Percentiles rank a stretch among this genome's conserved stretches.
These are phyloP conservation scores for Mormyrops attenuatus DNA, from an alignment of 2,797 vertebrate species.

Conservation along the genomic window DNA sequence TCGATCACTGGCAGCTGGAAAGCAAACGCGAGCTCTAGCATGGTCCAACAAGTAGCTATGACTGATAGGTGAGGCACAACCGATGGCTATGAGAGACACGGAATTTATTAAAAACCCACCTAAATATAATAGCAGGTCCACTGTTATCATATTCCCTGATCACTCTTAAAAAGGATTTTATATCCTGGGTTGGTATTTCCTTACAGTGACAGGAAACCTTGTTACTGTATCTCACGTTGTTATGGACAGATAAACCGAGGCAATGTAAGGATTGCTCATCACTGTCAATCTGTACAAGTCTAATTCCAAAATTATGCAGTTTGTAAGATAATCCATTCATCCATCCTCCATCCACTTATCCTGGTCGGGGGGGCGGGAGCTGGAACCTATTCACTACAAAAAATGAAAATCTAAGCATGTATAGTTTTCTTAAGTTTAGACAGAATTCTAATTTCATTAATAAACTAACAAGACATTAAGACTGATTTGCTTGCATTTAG, in stretches of 20 bases:
- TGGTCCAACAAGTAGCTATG: slow-evolving; percentile 98
- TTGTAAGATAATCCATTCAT: neutral
- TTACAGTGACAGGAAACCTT: neutral
- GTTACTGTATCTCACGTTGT: neutral
- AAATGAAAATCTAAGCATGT: neutral
- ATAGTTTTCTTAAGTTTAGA: neutral
- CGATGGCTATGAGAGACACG: neutral
- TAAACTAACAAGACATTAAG: neutral
- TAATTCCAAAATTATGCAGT: neutral
- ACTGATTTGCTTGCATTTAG: neutral
- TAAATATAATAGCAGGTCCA: neutral
- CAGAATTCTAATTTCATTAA: neutral
- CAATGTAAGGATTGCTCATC: neutral
- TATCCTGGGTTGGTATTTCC: neutral
- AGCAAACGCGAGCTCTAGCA: slow-evolving; percentile 88
- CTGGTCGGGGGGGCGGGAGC: neutral
- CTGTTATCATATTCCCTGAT: neutral
- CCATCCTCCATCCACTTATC: neutral
- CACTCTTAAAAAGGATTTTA: neutral
- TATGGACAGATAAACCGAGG: neutral
- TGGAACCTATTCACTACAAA: neutral
- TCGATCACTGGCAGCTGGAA: slow-evolving; percentile 99
- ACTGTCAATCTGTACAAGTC: neutral
- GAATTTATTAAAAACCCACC: neutral
- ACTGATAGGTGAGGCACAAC: slow-evolving; percentile 76